Evolutionary conservation across 2,888 invertebrate species (phyloP).

Genomic region (Actias luna): DNA sequence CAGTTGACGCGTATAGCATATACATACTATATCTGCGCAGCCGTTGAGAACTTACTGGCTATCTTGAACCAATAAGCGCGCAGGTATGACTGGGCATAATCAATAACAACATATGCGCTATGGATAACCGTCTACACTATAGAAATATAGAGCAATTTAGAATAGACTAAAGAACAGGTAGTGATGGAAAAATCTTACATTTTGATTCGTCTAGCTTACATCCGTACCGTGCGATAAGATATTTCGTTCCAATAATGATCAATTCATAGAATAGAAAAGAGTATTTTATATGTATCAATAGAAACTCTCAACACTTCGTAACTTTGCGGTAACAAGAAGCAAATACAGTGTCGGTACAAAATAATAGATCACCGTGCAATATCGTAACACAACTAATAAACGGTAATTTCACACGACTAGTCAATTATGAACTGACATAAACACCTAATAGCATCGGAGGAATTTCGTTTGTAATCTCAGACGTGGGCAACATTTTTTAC

Average conservation of each 20-base stretch:
- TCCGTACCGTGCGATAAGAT: too few species aligned
- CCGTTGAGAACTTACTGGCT: too few species aligned
- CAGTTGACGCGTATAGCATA: too few species aligned
- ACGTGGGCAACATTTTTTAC: slow-evolving; percentile 56
- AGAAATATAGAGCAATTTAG: too few species aligned
- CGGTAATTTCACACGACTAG: slow-evolving; percentile 79
- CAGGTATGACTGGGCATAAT: too few species aligned
- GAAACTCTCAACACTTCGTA: slow-evolving; percentile 33
- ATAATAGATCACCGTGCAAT: slow-evolving; percentile 64
- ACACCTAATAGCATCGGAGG: slow-evolving; percentile 64
- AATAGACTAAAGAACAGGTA: too few species aligned
- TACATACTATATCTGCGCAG: too few species aligned
- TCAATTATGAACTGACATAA: slow-evolving; percentile 76
- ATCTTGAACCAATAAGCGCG: too few species aligned
- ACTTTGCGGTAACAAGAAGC: slow-evolving; percentile 55
- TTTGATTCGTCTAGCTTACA: too few species aligned
- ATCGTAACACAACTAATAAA: slow-evolving; percentile 76
- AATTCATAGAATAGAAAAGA: not conserved
- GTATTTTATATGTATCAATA: not conserved
- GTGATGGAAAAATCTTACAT: too few species aligned
- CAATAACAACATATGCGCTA: too few species aligned
- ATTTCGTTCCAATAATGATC: not conserved
- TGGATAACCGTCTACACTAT: too few species aligned
- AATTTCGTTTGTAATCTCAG: slow-evolving; percentile 62
- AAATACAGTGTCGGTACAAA: slow-evolving; percentile 59